A percentile compares a stretch with the other conserved stretches of the same genome.
These are phyloP conservation scores for Gila robusta DNA, from an alignment of 2,797 vertebrate species.

Conservation along the genomic window DNA sequence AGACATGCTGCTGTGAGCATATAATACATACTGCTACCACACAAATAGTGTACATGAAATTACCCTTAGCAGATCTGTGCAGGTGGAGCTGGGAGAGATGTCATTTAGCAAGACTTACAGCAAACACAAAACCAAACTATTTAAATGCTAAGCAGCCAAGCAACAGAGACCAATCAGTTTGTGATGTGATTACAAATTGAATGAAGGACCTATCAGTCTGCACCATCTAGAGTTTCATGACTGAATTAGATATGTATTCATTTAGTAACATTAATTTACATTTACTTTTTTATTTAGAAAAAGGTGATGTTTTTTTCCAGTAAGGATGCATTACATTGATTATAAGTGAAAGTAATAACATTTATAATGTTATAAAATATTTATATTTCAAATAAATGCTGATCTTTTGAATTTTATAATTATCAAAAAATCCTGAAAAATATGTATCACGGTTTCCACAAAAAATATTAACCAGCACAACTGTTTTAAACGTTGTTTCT, in stretches of 20 bases:
- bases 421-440: not conserved
- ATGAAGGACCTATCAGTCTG: too few relatives aligned
- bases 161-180: not conserved
- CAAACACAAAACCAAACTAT: too few relatives aligned
- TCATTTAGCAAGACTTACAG: too few relatives aligned
- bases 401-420: not conserved
- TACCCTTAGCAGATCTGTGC: too few relatives aligned
- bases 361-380: not conserved
- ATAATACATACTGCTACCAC: too few relatives aligned
- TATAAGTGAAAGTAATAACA: not conserved
- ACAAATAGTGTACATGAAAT: too few relatives aligned
- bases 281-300: not conserved
- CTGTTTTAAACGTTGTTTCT: not conserved
- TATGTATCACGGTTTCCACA: too few relatives aligned
- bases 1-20: too few relatives aligned
- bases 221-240: too few relatives aligned
- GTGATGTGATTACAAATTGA: not conserved
- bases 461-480: not conserved
- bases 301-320: not conserved
- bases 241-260: not conserved
- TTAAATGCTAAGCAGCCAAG: not conserved
- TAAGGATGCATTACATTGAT: not conserved
- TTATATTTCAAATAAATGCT: not conserved
- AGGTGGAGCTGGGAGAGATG: too few relatives aligned
- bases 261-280: not conserved